Base-by-base conservation (phyloP, 92 coral and sea anemone species). In the Pocillopora grandis region DNA sequence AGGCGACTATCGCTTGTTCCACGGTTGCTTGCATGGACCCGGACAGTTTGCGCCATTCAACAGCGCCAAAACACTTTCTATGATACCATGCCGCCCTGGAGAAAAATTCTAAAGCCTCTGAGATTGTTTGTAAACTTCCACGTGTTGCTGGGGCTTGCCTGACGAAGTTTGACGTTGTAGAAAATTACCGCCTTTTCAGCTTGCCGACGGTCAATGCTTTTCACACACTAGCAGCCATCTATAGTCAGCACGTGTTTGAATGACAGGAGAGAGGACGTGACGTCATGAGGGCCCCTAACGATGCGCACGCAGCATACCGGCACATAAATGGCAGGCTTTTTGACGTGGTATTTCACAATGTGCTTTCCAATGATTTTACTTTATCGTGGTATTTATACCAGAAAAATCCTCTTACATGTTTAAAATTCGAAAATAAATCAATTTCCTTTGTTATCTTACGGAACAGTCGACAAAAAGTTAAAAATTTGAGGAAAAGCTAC, bases 201-300 rank as follows among this genome's bases (percentile, higher is more conserved):
- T 62, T 84, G 80, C 79, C 83, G 95, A 90, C 91, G 89, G 88
- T 81, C 84, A 89, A 89, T 82, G 92, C 97, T 84, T 90, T 81
- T 92, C 95, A 92, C 82, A 84, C 89, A 87, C 84, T 65, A 84
- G 95, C 93, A 91, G 87, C 95, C 95, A 90, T 92, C 93, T 92
- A 92, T 90, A 90, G 84, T 88, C 90, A 94, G 96, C 98, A 94
- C 98, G 98, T 94, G 98, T 92, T 94, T 94, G 98, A 94, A 92
- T 94, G 98, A 94, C 98, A 94, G 98, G 84, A 90, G 92, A 81
- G 84, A 87, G 86, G 79, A 86, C 76, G 87, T 94, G 93, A 94
- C 93, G 94, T 91, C 94, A 91, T 78, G 70, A 68, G 82, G 86
- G 63, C 73, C 86, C 62, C 64, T 73, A 83, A 83, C 79, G 19